These are phyloP conservation scores for Pseudochirops cupreus DNA, from an alignment of 2,797 vertebrate species.

Conservation along the genomic window DNA sequence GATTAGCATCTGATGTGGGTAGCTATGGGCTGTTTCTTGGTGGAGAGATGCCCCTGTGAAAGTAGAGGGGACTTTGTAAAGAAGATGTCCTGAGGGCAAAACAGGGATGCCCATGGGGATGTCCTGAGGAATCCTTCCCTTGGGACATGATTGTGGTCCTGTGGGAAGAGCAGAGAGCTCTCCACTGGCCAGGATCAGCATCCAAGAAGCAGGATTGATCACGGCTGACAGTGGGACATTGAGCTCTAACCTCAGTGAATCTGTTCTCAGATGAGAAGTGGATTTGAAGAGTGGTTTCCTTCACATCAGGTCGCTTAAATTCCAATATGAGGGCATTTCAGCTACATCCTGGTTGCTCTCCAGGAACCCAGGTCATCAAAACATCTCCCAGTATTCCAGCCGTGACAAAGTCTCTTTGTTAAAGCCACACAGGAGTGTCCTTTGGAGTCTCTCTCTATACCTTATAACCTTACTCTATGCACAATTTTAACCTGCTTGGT, in stretches of 20 bases:
- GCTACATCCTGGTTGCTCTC: not conserved
- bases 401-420: not conserved
- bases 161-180: not conserved
- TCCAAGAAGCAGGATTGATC: not conserved
- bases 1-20: not conserved
- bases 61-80: not conserved
- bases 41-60: not conserved
- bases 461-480: not conserved
- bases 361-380: not conserved
- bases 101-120: not conserved
- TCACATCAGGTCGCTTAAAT: not conserved
- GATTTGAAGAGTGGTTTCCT: not conserved
- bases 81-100: not conserved
- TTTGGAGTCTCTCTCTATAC: not conserved
- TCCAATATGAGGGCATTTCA: not conserved
- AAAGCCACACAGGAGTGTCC: not conserved
- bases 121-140: not conserved
- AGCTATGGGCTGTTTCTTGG: not conserved
- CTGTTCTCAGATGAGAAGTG: not conserved
- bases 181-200: not conserved
- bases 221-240: too few relatives aligned
- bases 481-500: not conserved
- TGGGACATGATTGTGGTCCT: not conserved
- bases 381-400: not conserved
- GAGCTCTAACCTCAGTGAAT: not conserved